A percentile compares a stretch with the other conserved stretches of the same genome.
Evolutionary conservation across 2,888 invertebrate species (phyloP).

Genomic region (Agelastica alni): DNA sequence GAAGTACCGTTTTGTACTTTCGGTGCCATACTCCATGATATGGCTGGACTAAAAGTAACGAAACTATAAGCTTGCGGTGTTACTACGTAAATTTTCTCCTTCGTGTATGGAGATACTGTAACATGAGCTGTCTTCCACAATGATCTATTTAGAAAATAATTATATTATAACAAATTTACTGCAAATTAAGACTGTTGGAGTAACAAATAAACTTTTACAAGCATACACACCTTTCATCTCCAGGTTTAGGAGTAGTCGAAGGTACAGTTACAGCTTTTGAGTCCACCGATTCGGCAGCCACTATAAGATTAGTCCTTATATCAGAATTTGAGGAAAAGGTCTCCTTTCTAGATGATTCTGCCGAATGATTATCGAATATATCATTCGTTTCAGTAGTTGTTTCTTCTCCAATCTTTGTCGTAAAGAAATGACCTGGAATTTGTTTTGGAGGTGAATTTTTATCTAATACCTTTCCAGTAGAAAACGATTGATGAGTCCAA

Average conservation of each 20-base stretch:
- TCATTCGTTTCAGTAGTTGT: slow-evolving; percentile 34
- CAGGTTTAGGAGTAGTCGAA: slow-evolving; percentile 27
- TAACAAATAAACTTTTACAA: too few relatives aligned
- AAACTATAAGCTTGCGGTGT: slow-evolving; percentile 71
- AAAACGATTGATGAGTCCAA: slow-evolving; percentile 80
- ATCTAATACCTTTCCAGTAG: slow-evolving; percentile 58
- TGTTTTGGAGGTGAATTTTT: slow-evolving; percentile 66
- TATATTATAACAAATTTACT: too few relatives aligned
- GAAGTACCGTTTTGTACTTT: slow-evolving; percentile 48
- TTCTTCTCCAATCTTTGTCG: slow-evolving; percentile 57
- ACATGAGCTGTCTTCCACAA: slow-evolving; percentile 72
- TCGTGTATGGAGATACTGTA: slow-evolving; percentile 74
- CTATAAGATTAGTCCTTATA: slow-evolving; percentile 48
- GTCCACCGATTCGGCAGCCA: slow-evolving; percentile 32
- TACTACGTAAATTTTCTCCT: slow-evolving; percentile 81
- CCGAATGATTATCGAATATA: slow-evolving; percentile 43
- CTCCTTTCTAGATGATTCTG: slow-evolving; percentile 46
- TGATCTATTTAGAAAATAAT: slow-evolving; percentile 53
- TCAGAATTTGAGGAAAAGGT: slow-evolving; percentile 38
- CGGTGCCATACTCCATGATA: slow-evolving; percentile 48
- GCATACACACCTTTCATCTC: too few relatives aligned
- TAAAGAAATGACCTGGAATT: slow-evolving; percentile 78
- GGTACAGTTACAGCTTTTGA: slow-evolving; percentile 22
- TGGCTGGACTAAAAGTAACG: slow-evolving; percentile 42
- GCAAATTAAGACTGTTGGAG: too few relatives aligned